Evolutionary conservation across 2,888 invertebrate genomes (phyloP), one percentile per base, ranked within the genome.

Genomic region (Lordiphosa andalusiaca): DNA sequence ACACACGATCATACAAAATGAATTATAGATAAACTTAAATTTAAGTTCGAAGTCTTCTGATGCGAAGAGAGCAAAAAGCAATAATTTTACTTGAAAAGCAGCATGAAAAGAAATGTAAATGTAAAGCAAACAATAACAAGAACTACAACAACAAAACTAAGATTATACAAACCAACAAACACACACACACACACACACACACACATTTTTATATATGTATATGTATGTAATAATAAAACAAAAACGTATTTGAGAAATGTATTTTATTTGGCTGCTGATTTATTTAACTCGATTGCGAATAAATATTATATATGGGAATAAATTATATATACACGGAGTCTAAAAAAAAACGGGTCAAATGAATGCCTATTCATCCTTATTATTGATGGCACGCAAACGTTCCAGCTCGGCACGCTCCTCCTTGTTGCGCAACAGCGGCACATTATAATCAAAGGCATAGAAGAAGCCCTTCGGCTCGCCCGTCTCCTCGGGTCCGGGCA

Each of bases 401-500:
- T 88, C 88, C 53, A 89, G 70, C 46, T 89, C 89, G 52, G 73
- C 88, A 9, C 89, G 86, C 59, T 89, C 89, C 37, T 86, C 69
- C 57, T 89, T 85, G 65, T 89, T 89, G 46, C 89, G 88, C 68
- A 88, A 60, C 53, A 89, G 61, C 5, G 88, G 92, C n/a, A 92
- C 93, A 23, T 93, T 93, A 88, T 94, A 94, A 73, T 92, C 91
- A 88, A 92, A 93, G 76, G 91, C 92, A 88, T 94, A 94, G 91
- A 93, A 94, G 91, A 94, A 94, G 49, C 94, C 94, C 78, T 92
- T 91, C 48, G 94, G 93, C 16, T 92, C 92, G 39, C 92, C 91
- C 7, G 88, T 88, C 83, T 91, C 91, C 61, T 90, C 88, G 37
- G 89, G 88, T 44, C 89, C 88, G 23, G 88, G 88, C n/a, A 88